Conservation (phyloP, 2,797 vertebrate species). For the Coccyzus lansbergi region DNA sequence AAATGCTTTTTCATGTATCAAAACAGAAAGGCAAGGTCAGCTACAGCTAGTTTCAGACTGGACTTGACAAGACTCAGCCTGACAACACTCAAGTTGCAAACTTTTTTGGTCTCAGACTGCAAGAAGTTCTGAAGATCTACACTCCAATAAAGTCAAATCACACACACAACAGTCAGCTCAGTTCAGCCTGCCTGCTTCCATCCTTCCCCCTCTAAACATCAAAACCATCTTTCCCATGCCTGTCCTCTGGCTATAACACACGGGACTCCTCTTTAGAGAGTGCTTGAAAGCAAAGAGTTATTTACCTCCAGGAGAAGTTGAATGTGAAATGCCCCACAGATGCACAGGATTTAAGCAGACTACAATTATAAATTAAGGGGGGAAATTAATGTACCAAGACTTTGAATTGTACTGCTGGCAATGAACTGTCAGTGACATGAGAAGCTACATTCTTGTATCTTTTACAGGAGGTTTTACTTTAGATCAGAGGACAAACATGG, state of each 20-base stretch:
- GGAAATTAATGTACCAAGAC: constrained; percentile 1
- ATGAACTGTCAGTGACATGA: not conserved
- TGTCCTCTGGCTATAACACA: not conserved
- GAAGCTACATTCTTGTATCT: not conserved
- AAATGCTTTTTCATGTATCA: not conserved
- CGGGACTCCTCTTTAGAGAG: not conserved
- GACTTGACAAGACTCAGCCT: not conserved
- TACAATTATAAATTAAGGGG: constrained; percentile 6
- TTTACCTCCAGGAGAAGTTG: not conserved
- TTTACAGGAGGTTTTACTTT: not conserved
- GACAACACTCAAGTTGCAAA: not conserved
- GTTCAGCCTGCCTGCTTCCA: not conserved
- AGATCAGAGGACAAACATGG: not conserved
- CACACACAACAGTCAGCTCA: not conserved
- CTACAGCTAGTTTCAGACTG: not conserved
- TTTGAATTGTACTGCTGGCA: constrained; percentile 13
- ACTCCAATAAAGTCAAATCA: not conserved
- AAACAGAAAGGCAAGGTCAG: not conserved
- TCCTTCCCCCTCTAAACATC: not conserved
- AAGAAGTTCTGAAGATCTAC: not conserved
- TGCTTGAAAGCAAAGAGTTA: not conserved
- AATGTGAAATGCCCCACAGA: not conserved
- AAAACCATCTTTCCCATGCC: not conserved
- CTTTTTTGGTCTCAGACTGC: not conserved
- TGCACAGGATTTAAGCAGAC: not conserved